phyloP scores from a whole-genome alignment of 1,140 invertebrate genomes.

The Bombyx mori region ASM3026992v2 NC_085121.1:15158501-15159000 shows the following conservation, averaged over 20 bases:
- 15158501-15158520: conserved; percentile 82
- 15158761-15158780: conserved; percentile 76
- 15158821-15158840: conserved; percentile 72
- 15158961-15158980: conserved; percentile 86
- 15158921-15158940: conserved; percentile 86
- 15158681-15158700: conserved; percentile 66
- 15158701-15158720: conserved; percentile 65
- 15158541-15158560: conserved; percentile 77
- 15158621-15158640: conserved; percentile 85
- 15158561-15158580: conserved; percentile 86
- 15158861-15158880: conserved; percentile 82
- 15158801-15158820: conserved; percentile 81
- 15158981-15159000: conserved; percentile 86
- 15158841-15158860: conserved; percentile 79
- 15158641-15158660: conserved; percentile 76
- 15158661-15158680: conserved; percentile 56
- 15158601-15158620: conserved; percentile 82
- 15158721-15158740: conserved; percentile 69
- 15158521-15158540: conserved; percentile 78
- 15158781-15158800: conserved; percentile 81
- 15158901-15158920: conserved; percentile 87
- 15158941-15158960: conserved; percentile 84
- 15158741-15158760: conserved; percentile 74
- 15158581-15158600: conserved; percentile 82
- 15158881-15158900: conserved; percentile 87